Percentiles rank a stretch among this genome's conserved stretches.
Conservation (phyloP, 1,140 invertebrate genomes). For the Drosophila arawakana region DNA sequence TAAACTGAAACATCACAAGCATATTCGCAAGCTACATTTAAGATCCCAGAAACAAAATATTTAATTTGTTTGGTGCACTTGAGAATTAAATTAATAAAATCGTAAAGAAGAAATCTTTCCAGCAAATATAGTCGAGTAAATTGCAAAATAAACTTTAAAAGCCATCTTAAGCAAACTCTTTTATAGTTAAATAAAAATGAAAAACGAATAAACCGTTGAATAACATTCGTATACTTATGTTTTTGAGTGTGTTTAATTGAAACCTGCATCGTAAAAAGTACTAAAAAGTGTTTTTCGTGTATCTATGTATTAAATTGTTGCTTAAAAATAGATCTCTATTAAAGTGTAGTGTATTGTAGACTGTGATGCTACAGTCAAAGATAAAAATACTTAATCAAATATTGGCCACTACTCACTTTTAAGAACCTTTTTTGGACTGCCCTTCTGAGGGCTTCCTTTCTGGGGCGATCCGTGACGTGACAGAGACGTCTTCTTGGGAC, state of each 20-base stretch:
- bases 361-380: slow-evolving; percentile 28
- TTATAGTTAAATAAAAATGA: slow-evolving; percentile 27
- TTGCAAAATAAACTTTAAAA: slow-evolving; percentile 60
- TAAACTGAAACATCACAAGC: slow-evolving; percentile 29
- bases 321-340: slow-evolving; percentile 62
- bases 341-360: slow-evolving; percentile 32
- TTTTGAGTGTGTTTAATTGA: slow-evolving; percentile 59
- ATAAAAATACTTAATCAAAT: background rate
- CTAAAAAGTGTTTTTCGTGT: slow-evolving; percentile 61
- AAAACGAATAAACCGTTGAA: slow-evolving; percentile 36
- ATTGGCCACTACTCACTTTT: slow-evolving; percentile 75
- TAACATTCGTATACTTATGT: slow-evolving; percentile 68
- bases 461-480: slow-evolving; percentile 83
- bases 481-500: slow-evolving; percentile 81
- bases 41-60: slow-evolving; percentile 55
- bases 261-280: slow-evolving; percentile 49
- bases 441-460: slow-evolving; percentile 86
- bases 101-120: slow-evolving; percentile 7
- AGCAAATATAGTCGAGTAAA: slow-evolving; percentile 21
- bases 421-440: slow-evolving; percentile 88
- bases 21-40: slow-evolving; percentile 57
- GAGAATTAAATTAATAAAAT: slow-evolving; percentile 19
- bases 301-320: slow-evolving; percentile 63
- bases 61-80: slow-evolving; percentile 54
- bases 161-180: slow-evolving; percentile 67